Base-by-base conservation (phyloP, 2,797 vertebrate species). In the Micromesistius poutassou region DNA sequence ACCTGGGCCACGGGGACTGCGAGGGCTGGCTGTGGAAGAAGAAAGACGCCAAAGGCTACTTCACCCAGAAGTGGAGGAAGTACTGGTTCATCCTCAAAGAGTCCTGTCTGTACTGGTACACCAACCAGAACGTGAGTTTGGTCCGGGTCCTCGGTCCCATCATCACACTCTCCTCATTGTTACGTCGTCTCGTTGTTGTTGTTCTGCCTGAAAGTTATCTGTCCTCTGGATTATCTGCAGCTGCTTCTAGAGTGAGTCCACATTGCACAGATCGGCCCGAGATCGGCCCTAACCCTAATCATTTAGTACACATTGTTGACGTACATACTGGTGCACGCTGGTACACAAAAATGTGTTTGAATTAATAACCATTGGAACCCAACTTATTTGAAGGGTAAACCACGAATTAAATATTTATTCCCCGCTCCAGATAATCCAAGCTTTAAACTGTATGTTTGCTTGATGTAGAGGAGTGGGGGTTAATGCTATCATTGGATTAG, bases 21-120 rank as follows among this genome's bases (percentile, higher is more conserved):
- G 94, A 97, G 75, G 96, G 96, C 73, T 97, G 96, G 96, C 88
- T 97, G 62, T 97, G 96, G 96, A 96, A 97, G 90, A 97, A 97
- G 78, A 96, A 95, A 78, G 94, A 96, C 10, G 95, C 95, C 82
- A 96, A 95, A 94, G 95, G 95, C 55, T 96, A 97, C 87, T 96
- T 96, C 86, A 95, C 95, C 30, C 96, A 96, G 90, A 96, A 96
- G 83, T 97, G 96, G 96, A 96, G 96, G 85, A 96, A 95, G 84
- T 96, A 96, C 89, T 97, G 96, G 96, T 97, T 97, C 77, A 95
- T 97, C 81, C 93, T 97, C 84, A 97, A 97, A 86, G 95, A 96
- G 81, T 96, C 95, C 0, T 95, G 95, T 78, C 92, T 97, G 75
- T 97, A 96, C 92, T 97, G 96, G 96, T 97, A 97, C 89, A 96